Conservation (phyloP, 2,888 invertebrate species). For the Xylophagus ater region DNA sequence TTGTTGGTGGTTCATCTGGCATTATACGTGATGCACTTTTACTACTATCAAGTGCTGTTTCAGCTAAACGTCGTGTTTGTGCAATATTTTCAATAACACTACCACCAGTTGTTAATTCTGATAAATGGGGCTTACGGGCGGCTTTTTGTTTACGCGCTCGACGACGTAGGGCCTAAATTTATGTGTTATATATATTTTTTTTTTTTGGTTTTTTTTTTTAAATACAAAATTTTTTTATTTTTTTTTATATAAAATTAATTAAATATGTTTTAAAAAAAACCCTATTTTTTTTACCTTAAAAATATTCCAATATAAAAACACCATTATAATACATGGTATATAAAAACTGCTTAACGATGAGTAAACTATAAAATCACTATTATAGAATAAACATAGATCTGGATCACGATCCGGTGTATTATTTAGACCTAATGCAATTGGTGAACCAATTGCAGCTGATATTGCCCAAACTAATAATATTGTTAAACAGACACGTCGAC, state of each 20-base stretch:
- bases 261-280: constrained; percentile 1
- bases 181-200: constrained; percentile 18
- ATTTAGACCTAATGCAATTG: constrained; percentile 92
- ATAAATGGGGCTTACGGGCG: constrained; percentile 64
- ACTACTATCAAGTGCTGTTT: constrained; percentile 53
- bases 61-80: constrained; percentile 66
- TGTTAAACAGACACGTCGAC: constrained; percentile 85
- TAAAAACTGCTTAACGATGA: constrained; percentile 98
- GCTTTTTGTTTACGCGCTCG: constrained; percentile 74
- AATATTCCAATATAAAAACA: constrained; percentile 93
- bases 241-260: no score
- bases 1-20: constrained; percentile 69
- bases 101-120: constrained; percentile 59
- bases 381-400: constrained; percentile 90
- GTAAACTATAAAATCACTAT: constrained; percentile 95
- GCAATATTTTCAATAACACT: constrained; percentile 85
- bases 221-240: no score
- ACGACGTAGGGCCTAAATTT: constrained; percentile 65
- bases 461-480: constrained; percentile 94
- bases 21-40: constrained; percentile 43
- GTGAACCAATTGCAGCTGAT: constrained; percentile 88
- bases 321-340: constrained; percentile 97
- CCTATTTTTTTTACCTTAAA: constrained; percentile 85
- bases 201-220: no score
- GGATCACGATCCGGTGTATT: constrained; percentile 76